Evolutionary conservation across 1,140 invertebrate genomes (phyloP).

Genomic region (Brachionus plicatilis): DNA sequence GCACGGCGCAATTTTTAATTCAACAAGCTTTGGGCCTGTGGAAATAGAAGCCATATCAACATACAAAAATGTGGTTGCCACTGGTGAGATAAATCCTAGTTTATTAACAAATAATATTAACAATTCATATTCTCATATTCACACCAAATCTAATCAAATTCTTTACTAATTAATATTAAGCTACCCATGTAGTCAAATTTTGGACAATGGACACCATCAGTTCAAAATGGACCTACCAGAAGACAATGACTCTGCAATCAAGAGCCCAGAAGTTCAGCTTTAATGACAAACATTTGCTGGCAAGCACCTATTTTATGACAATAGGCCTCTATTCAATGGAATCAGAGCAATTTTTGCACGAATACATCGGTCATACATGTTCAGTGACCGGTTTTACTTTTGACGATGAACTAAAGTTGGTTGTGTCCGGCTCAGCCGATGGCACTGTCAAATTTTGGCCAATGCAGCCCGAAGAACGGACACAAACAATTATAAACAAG

Average conservation of each 20-base stretch:
- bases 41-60: slow-evolving; percentile 13
- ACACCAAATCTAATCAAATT: background rate
- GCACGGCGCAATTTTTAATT: background rate
- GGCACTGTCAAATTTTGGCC: slow-evolving; percentile 6
- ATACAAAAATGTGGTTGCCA: slow-evolving; percentile 5
- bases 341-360: background rate
- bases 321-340: slow-evolving; percentile 5
- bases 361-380: slow-evolving; percentile 38
- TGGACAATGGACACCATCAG: background rate
- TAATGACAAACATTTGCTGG: background rate
- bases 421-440: slow-evolving; percentile 10
- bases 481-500: background rate
- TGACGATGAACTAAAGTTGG: background rate
- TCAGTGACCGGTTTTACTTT: slow-evolving; percentile 4
- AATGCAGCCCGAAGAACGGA: background rate
- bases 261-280: slow-evolving; percentile 2
- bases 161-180: background rate
- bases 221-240: background rate
- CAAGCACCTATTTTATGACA: slow-evolving; percentile 29
- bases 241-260: background rate
- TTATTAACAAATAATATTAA: background rate
- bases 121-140: background rate
- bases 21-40: slow-evolving; percentile 5
- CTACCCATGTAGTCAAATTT: slow-evolving; percentile 28
- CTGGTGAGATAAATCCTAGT: background rate